phyloP scores from a whole-genome alignment of 2,113 vertebrate species.

The Marmota flaviventris region DNA sequence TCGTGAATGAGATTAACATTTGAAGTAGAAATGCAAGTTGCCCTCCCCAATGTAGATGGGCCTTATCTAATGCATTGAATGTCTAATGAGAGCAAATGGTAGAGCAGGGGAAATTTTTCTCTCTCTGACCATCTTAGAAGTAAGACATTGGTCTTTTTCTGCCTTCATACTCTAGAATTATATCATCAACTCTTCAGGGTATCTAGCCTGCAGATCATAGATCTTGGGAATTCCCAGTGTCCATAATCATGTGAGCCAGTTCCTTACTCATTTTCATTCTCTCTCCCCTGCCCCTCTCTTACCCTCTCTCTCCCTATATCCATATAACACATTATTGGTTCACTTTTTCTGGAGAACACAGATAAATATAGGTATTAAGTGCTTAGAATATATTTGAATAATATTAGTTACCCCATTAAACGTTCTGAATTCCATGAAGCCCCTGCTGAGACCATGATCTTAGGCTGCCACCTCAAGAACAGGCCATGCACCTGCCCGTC shows the following conservation, averaged over 20 bases:
- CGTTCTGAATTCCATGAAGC: slow-evolving; percentile 15
- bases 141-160: neutral
- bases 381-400: neutral
- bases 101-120: neutral
- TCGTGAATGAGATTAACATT: neutral
- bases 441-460: neutral
- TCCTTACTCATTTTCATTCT: neutral
- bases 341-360: neutral
- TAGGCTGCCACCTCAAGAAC: neutral
- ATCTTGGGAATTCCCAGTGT: neutral
- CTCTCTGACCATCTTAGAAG: neutral
- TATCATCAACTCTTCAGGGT: neutral
- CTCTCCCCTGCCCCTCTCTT: too few relatives aligned
- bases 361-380: neutral
- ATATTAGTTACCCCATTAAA: neutral
- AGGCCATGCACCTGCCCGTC: too few relatives aligned
- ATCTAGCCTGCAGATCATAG: neutral
- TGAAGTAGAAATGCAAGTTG: neutral
- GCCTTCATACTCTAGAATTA: neutral
- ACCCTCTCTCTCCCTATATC: neutral
- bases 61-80: neutral
- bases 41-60: too few relatives aligned
- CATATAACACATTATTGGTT: neutral
- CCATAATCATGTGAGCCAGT: neutral
- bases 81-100: neutral